phyloP scores from a whole-genome alignment of 2,888 invertebrate genomes.

The Ecliptopera silaceata region DNA sequence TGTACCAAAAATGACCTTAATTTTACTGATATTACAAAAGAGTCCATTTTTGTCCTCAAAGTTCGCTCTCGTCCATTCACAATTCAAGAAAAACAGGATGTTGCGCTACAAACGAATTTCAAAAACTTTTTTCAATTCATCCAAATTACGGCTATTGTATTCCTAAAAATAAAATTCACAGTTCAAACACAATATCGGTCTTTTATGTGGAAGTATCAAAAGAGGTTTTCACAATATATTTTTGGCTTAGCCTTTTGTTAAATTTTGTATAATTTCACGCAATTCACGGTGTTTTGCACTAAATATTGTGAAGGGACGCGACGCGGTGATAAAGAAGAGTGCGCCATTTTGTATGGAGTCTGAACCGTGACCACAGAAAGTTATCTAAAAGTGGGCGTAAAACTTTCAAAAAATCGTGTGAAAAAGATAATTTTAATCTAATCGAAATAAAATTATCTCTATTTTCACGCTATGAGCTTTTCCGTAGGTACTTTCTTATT shows the following conservation, averaged over 20 bases:
- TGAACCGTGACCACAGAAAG: too few species aligned
- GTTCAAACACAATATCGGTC: slow-evolving; percentile 15
- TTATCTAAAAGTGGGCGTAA: too few species aligned
- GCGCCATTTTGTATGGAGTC: too few species aligned
- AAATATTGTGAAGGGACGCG: slow-evolving; percentile 1
- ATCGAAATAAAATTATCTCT: too few species aligned
- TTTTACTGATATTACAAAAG: too few species aligned
- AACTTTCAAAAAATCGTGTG: too few species aligned
- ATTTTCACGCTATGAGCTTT: too few species aligned
- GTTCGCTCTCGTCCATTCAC: not conserved
- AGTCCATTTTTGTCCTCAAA: not conserved
- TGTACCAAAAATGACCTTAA: too few species aligned
- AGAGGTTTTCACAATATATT: slow-evolving; percentile 23
- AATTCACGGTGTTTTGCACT: slow-evolving; percentile 26
- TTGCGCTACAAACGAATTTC: not conserved
- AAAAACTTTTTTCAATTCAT: not conserved
- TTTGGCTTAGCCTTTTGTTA: slow-evolving; percentile 28
- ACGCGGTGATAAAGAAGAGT: not conserved
- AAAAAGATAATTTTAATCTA: too few species aligned
- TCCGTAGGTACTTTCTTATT: too few species aligned
- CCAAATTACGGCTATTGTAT: slow-evolving; percentile 15
- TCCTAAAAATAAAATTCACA: slow-evolving; percentile 15
- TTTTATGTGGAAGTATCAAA: slow-evolving; percentile 22
- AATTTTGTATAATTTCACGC: slow-evolving; percentile 30
- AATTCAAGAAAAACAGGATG: slow-evolving; percentile 1